A percentile compares a stretch with the other conserved stretches of the same genome.
Evolutionary conservation across 2,113 vertebrate species (phyloP).

Genomic region (Rousettus leschenaultii): DNA sequence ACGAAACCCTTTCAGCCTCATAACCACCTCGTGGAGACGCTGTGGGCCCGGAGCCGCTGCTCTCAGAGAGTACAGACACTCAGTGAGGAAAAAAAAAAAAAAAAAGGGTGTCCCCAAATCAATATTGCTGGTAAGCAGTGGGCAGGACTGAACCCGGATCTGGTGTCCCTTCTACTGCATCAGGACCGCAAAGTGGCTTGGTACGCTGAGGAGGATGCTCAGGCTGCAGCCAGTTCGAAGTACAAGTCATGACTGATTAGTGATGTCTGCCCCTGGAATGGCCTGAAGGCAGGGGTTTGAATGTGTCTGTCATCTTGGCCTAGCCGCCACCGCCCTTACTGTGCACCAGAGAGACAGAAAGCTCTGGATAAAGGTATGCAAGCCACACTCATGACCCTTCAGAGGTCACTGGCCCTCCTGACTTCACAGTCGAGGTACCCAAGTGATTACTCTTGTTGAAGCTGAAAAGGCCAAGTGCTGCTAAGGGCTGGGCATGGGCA

Average conservation of each 20-base stretch:
- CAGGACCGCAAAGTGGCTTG: too few species aligned
- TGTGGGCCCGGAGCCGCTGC: not conserved
- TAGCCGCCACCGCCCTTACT: not conserved
- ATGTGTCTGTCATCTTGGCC: not conserved
- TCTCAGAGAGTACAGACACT: not conserved
- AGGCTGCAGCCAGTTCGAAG: not conserved
- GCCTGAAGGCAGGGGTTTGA: too few species aligned
- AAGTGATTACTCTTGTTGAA: too few species aligned
- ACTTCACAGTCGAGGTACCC: not conserved
- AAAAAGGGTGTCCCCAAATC: not conserved
- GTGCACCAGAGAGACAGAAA: not conserved
- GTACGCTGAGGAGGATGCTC: not conserved
- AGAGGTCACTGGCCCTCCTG: too few species aligned
- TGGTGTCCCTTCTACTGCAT: not conserved
- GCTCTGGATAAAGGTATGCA: too few species aligned
- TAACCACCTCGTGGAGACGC: too few species aligned
- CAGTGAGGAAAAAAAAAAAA: not conserved
- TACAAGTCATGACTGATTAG: too few species aligned
- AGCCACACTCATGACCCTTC: too few species aligned
- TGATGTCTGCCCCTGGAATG: too few species aligned
- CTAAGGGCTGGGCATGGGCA: too few species aligned
- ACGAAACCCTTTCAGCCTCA: too few species aligned
- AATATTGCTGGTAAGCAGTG: not conserved
- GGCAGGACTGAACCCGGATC: not conserved
- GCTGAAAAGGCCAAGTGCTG: not conserved